Evolutionary conservation across 2,113 vertebrate genomes (phyloP).

Genomic region (Rhea americana): DNA sequence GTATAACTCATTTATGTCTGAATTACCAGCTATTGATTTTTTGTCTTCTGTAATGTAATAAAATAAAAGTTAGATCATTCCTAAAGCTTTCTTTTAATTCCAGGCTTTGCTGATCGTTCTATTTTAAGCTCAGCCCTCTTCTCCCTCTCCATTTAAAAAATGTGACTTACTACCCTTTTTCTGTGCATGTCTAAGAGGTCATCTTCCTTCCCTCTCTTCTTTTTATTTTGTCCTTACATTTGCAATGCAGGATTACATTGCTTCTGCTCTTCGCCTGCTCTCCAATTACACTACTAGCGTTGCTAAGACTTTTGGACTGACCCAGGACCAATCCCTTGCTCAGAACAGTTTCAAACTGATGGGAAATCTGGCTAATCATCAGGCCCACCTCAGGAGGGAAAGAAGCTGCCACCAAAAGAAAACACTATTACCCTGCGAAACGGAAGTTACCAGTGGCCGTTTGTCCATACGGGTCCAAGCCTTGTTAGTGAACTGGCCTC

Average conservation of each 20-base stretch:
- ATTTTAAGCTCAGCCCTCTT: conserved; percentile 17
- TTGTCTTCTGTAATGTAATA: conserved; percentile 77
- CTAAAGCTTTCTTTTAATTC: conserved; percentile 66
- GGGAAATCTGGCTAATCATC: background rate
- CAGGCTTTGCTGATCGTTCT: conserved; percentile 31
- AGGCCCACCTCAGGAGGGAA: background rate
- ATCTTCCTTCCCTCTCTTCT: background rate
- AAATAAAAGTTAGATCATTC: conserved; percentile 75
- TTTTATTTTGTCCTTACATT: conserved; percentile 9
- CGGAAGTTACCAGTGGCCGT: background rate
- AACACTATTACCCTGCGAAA: background rate
- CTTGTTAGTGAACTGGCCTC: background rate
- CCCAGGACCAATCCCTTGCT: background rate
- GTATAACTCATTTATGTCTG: conserved; percentile 81
- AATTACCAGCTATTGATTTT: conserved; percentile 78
- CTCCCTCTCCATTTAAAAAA: background rate
- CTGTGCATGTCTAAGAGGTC: background rate
- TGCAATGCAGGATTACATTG: background rate
- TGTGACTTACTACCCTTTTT: background rate
- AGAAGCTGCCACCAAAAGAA: background rate
- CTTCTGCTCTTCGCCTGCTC: background rate
- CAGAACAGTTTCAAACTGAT: background rate
- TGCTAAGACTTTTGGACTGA: background rate
- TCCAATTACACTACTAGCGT: background rate
- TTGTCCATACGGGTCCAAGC: background rate